Evolutionary conservation across 2,888 invertebrate species (phyloP), one percentile per base, ranked within the genome.

Genomic region (Pherbina coryleti): DNA sequence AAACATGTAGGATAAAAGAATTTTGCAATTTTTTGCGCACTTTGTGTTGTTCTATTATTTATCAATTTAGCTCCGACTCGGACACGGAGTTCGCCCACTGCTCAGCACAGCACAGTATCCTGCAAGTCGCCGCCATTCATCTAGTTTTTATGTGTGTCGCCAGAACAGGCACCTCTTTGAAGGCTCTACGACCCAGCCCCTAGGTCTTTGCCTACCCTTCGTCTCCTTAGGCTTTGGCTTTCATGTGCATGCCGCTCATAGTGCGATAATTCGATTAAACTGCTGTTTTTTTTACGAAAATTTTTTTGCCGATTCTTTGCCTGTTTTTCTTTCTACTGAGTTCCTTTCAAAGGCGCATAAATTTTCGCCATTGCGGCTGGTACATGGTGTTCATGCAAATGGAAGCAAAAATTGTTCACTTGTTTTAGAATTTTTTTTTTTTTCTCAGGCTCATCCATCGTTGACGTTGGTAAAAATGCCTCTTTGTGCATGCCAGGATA

Each of bases 331-430:
- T n/a, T 1, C 14, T 17, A 14, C 51, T 9, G 14, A 22, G 25
- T 3, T 44, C 60, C 44, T 11, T 60, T 9, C 72, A 53, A 66
- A 62, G 31, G 74, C 74, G 74, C 64, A 75, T 75, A 75, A 75
- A 75, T 75, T 62, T 37, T 22, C 66, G n/a, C 37, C 67, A 37
- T 55, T 67, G 53, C 19, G 51, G 51, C 75, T 57, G 72, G 44
- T n/a, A n/a, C n/a, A n/a, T 37, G 69, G 44, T 37, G 75, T 75
- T 66, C 75, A 75, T 66, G 75, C 75, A 31, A 66, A 75, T 53
- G 31, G 67, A 67, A 34, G 67, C 31, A 71, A 34, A 57, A 70
- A 72, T 17, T 72, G 37, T 72, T 72, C 57, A 72, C 37, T 72
- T 72, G 37, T 60, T 72, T 72, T 34, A n/a, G 44, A 4, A 55